phyloP scores from a whole-genome alignment of 2,888 invertebrate species.

The Lepidochrysops patricia region DNA sequence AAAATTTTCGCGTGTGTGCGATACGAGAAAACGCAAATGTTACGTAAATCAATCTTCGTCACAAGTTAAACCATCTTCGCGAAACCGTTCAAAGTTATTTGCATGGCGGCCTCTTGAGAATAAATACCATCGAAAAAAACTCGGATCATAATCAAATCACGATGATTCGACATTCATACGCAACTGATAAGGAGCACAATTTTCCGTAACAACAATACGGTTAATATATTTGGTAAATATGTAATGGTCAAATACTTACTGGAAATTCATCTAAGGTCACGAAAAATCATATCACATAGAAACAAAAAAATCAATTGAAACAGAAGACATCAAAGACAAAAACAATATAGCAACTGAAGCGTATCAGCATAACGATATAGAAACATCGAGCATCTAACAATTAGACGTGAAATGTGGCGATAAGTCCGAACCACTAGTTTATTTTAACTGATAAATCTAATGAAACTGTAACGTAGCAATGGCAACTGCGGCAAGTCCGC shows the following conservation, averaged over 20 bases:
- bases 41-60: constrained; percentile 10
- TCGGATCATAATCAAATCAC: too few relatives aligned
- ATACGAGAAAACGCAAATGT: neutral
- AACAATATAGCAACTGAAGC: neutral
- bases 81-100: neutral
- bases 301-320: neutral
- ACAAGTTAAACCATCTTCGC: neutral
- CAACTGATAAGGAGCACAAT: neutral
- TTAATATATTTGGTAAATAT: too few relatives aligned
- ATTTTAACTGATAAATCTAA: too few relatives aligned
- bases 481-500: too few relatives aligned
- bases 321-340: neutral
- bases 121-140: too few relatives aligned
- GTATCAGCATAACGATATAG: neutral
- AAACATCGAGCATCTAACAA: too few relatives aligned
- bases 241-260: too few relatives aligned
- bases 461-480: too few relatives aligned
- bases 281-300: neutral
- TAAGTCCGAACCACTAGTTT: too few relatives aligned
- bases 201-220: too few relatives aligned
- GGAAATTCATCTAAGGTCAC: too few relatives aligned
- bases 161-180: neutral
- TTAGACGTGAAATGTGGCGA: too few relatives aligned
- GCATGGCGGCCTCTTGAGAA: neutral
- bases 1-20: neutral